Evolutionary conservation across 1,140 invertebrate genomes (phyloP).

Genomic region (Lordiphosa clarofinis): DNA sequence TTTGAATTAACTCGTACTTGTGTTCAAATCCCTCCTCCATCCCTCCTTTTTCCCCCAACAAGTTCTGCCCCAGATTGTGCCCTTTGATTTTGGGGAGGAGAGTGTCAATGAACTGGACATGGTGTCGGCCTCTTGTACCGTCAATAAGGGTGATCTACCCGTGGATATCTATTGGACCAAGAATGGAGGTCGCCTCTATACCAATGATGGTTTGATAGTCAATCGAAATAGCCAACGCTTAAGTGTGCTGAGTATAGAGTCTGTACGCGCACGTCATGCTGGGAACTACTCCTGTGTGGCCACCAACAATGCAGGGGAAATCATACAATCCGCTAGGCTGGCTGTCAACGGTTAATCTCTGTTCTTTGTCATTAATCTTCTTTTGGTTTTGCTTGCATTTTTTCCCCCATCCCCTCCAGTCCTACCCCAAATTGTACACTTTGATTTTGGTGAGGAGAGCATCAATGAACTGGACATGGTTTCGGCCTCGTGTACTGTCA

Average conservation of each 20-base stretch:
- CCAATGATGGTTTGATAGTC: slow-evolving; percentile 80
- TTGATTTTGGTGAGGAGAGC: slow-evolving; percentile 85
- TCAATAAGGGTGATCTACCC: slow-evolving; percentile 91
- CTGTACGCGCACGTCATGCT: slow-evolving; percentile 83
- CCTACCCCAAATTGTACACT: slow-evolving; percentile 85
- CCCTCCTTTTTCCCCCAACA: background rate
- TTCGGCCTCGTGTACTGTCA: slow-evolving; percentile 88
- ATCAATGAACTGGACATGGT: slow-evolving; percentile 86
- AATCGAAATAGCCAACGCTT: slow-evolving; percentile 84
- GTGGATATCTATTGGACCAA: slow-evolving; percentile 87
- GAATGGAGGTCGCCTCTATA: slow-evolving; percentile 74
- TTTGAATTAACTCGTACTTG: slow-evolving; percentile 18
- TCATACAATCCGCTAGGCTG: slow-evolving; percentile 85
- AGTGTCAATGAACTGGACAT: slow-evolving; percentile 86
- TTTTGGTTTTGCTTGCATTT: background rate
- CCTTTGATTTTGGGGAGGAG: slow-evolving; percentile 86
- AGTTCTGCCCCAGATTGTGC: slow-evolving; percentile 47
- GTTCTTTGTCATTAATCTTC: background rate
- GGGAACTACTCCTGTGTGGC: slow-evolving; percentile 88
- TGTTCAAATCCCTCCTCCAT: slow-evolving; percentile 22
- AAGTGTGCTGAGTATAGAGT: slow-evolving; percentile 85
- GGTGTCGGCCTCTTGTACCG: slow-evolving; percentile 88
- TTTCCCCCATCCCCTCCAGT: slow-evolving; percentile 79
- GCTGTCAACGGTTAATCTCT: slow-evolving; percentile 25
- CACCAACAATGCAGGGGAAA: slow-evolving; percentile 86